Percentiles rank a stretch among this genome's conserved stretches.
Evolutionary conservation across 2,888 invertebrate species (phyloP).

Genomic region (Apeira syringaria): DNA sequence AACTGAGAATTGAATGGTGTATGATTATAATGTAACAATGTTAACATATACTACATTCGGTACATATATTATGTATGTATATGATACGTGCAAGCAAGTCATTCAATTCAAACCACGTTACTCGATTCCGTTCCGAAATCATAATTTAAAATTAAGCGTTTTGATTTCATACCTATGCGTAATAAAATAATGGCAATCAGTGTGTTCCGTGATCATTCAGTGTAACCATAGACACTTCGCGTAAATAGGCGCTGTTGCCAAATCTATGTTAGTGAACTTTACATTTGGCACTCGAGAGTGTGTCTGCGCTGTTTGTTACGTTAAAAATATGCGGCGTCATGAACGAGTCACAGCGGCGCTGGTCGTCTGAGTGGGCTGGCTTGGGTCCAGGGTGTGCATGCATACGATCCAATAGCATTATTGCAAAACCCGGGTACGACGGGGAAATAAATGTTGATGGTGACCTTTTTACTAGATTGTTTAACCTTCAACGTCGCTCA

Average conservation of each 20-base stretch:
- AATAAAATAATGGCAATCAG: slow-evolving; percentile 34
- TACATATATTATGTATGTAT: too few species aligned
- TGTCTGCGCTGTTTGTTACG: slow-evolving; percentile 77
- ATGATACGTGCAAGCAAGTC: slow-evolving; percentile 7
- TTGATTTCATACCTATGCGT: slow-evolving; percentile 19
- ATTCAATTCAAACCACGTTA: neutral
- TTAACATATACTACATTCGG: too few species aligned
- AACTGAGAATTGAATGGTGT: too few species aligned
- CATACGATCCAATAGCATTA: slow-evolving; percentile 39
- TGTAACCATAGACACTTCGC: slow-evolving; percentile 59
- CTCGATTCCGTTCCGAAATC: neutral
- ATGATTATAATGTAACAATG: too few species aligned
- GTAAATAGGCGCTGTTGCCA: slow-evolving; percentile 75
- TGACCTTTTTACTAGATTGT: slow-evolving; percentile 36
- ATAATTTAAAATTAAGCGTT: slow-evolving; percentile 12
- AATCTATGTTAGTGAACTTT: slow-evolving; percentile 82
- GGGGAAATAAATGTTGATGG: slow-evolving; percentile 24
- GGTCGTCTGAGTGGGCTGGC: slow-evolving; percentile 65
- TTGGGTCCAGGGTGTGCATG: slow-evolving; percentile 56
- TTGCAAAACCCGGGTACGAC: slow-evolving; percentile 28
- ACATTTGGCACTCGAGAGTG: slow-evolving; percentile 76
- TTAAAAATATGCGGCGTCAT: slow-evolving; percentile 82
- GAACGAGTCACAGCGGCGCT: slow-evolving; percentile 68
- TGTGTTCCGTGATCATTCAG: slow-evolving; percentile 45
- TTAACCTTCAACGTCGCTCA: slow-evolving; percentile 42